Evolutionary conservation across 2,888 invertebrate genomes (phyloP).

Genomic region (Caenorhabditis virilis): DNA sequence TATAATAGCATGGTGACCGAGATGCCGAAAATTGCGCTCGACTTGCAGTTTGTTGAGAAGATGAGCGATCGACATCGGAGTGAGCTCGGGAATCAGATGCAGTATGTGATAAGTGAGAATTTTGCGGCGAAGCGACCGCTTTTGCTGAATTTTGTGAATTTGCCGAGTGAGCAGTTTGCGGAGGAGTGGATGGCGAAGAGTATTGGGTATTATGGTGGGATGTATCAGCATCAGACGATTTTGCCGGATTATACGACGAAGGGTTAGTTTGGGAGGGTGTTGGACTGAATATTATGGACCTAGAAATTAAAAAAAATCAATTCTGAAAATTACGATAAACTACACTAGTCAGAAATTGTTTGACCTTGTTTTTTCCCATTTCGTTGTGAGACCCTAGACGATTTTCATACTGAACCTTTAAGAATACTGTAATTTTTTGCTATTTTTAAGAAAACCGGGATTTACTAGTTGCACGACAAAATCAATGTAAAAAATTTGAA

Average conservation of each 20-base stretch:
- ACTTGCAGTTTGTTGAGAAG: slow-evolving; percentile 32
- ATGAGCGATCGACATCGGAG: slow-evolving; percentile 6
- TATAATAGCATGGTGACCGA: slow-evolving; percentile 23
- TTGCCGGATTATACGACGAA: slow-evolving; percentile 30
- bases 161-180: slow-evolving; percentile 22
- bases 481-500: too few species aligned
- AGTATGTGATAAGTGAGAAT: slow-evolving; percentile 50
- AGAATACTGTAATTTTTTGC: too few species aligned
- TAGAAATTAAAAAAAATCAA: too few species aligned
- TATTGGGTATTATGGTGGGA: slow-evolving; percentile 29
- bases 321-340: too few species aligned
- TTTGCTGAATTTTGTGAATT: slow-evolving; percentile 39
- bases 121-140: slow-evolving; percentile 30
- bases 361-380: too few species aligned
- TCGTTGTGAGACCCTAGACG: too few species aligned
- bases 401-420: too few species aligned
- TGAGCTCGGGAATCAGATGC: slow-evolving; percentile 46
- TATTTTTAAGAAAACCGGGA: too few species aligned
- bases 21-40: slow-evolving; percentile 38
- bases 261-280: too few species aligned
- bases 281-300: too few species aligned
- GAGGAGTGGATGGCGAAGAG: slow-evolving; percentile 29
- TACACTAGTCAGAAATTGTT: too few species aligned
- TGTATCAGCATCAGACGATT: slow-evolving; percentile 23
- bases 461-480: too few species aligned